A percentile compares a stretch with the other conserved stretches of the same genome.
These are phyloP conservation scores for Pseudochaenichthys georgianus DNA, from an alignment of 2,797 vertebrate species.

Conservation along the genomic window DNA sequence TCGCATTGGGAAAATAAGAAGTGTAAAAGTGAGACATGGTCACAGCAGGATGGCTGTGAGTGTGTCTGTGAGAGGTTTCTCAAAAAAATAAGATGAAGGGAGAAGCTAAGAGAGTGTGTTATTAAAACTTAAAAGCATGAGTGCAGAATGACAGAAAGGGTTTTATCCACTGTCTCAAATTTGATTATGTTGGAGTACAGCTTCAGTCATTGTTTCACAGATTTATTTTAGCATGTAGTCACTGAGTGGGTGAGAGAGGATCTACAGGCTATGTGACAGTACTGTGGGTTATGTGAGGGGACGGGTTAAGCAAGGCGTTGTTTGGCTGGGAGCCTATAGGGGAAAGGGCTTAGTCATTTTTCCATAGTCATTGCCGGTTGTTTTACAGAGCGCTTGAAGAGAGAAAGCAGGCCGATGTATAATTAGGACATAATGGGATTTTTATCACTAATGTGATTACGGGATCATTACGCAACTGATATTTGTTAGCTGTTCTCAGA, in stretches of 20 bases:
- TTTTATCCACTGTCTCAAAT: constrained; percentile 56
- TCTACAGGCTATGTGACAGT: constrained; percentile 32
- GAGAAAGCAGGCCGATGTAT: constrained; percentile 50
- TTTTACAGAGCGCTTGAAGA: constrained; percentile 41
- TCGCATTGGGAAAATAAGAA: constrained; percentile 26
- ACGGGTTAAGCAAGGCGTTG: constrained; percentile 36
- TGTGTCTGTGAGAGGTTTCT: constrained; percentile 36
- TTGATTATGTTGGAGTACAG: constrained; percentile 58
- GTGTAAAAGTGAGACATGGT: constrained; percentile 16
- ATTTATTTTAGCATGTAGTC: constrained; percentile 62
- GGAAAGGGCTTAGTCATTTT: constrained; percentile 55
- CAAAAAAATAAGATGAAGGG: constrained; percentile 5
- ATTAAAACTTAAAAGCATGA: constrained; percentile 32
- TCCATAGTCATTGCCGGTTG: constrained; percentile 43
- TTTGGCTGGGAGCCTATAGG: constrained; percentile 26
- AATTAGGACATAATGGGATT: constrained; percentile 69
- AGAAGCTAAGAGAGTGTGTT: constrained; percentile 38
- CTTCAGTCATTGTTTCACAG: constrained; percentile 62
- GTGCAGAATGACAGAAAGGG: constrained; percentile 41
- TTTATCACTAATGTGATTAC: constrained; percentile 75
- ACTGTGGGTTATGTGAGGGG: constrained; percentile 39
- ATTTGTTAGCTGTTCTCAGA: constrained; percentile 56
- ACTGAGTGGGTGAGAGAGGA: constrained; percentile 43
- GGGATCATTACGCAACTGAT: constrained; percentile 59
- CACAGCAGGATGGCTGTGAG: constrained; percentile 21